Percentiles rank a stretch among this genome's conserved stretches.
These are phyloP conservation scores for Paraplagusia blochii DNA, from an alignment of 2,113 vertebrate species.

Conservation along the genomic window DNA sequence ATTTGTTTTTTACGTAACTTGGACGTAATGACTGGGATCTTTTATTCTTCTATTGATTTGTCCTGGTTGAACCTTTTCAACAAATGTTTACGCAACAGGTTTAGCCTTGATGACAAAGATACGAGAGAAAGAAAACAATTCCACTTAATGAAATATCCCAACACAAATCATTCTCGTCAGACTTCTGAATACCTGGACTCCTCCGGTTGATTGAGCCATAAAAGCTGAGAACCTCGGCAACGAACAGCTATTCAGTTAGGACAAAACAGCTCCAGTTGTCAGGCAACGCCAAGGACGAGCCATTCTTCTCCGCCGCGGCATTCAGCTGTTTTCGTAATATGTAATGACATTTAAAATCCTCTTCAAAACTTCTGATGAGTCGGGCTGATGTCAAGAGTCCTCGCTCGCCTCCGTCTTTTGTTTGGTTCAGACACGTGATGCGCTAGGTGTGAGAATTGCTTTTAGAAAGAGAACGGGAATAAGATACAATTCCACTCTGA, in stretches of 20 bases:
- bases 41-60: too few relatives aligned
- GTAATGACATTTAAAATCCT: conserved; percentile 54
- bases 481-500: conserved; percentile 19
- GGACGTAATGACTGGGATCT: too few relatives aligned
- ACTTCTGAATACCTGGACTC: not conserved
- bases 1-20: too few relatives aligned
- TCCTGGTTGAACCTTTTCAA: too few relatives aligned
- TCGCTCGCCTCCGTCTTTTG: conserved; percentile 35
- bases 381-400: conserved; percentile 14
- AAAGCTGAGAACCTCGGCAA: conserved; percentile 20
- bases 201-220: not conserved
- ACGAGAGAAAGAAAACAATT: not conserved
- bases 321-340: conserved; percentile 55
- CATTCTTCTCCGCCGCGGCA: conserved; percentile 50
- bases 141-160: not conserved
- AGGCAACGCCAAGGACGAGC: conserved; percentile 74
- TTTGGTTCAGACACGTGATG: conserved; percentile 35
- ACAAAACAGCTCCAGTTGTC: conserved; percentile 66
- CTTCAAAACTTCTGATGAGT: conserved; percentile 41
- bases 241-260: conserved; percentile 62
- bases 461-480: conserved; percentile 11
- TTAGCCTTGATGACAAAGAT: too few relatives aligned
- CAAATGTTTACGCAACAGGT: too few relatives aligned
- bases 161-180: not conserved
- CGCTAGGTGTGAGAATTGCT: conserved; percentile 23